Evolutionary conservation across 2,113 vertebrate species (phyloP).

Genomic region (Xyrauchen texanus): DNA sequence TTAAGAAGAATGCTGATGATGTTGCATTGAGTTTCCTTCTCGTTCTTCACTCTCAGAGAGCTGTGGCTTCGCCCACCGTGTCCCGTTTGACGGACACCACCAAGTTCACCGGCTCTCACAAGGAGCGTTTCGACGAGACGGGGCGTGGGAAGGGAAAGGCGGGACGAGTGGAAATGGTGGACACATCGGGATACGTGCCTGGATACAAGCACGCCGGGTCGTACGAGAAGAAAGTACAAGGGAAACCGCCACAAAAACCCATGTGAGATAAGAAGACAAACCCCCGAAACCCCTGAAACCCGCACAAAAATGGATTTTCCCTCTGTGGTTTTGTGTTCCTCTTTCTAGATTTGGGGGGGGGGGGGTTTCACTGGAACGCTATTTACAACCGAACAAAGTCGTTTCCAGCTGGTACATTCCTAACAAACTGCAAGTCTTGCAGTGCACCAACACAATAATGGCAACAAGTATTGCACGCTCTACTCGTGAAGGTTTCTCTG

Average conservation of each 20-base stretch:
- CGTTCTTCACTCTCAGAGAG: slow-evolving; percentile 73
- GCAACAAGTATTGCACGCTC: background rate
- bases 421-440: slow-evolving; percentile 65
- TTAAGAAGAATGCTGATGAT: too few species aligned
- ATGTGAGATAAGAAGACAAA: slow-evolving; percentile 61
- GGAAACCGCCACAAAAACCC: slow-evolving; percentile 69
- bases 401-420: slow-evolving; percentile 77
- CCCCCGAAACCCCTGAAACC: too few species aligned
- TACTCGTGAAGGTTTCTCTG: background rate
- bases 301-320: slow-evolving; percentile 71
- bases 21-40: background rate
- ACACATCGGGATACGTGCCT: slow-evolving; percentile 89
- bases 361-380: slow-evolving; percentile 76
- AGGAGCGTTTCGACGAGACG: slow-evolving; percentile 89
- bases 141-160: slow-evolving; percentile 93
- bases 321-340: slow-evolving; percentile 57
- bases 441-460: slow-evolving; percentile 58
- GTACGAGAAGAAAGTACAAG: slow-evolving; percentile 92
- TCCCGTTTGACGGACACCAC: slow-evolving; percentile 91
- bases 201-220: slow-evolving; percentile 94
- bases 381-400: slow-evolving; percentile 77
- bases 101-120: slow-evolving; percentile 95
- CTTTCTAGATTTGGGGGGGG: slow-evolving; percentile 57
- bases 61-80: slow-evolving; percentile 89
- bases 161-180: slow-evolving; percentile 89